phyloP scores from a whole-genome alignment of 2,888 invertebrate genomes.

The Incurvaria masculella region DNA sequence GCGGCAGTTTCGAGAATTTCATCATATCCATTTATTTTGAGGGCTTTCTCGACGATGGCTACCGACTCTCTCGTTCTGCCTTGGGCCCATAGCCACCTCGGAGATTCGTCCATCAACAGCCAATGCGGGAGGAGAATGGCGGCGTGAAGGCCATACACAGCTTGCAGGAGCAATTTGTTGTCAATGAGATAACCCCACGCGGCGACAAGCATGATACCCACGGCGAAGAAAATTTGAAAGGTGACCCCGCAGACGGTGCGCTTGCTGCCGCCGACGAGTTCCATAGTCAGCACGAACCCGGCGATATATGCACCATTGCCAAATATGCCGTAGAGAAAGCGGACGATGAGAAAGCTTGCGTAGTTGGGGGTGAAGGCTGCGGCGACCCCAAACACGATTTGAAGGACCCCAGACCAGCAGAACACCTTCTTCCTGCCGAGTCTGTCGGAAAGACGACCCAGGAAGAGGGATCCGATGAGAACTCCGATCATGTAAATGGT shows the following conservation, averaged over 20 bases:
- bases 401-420: conserved; percentile 70
- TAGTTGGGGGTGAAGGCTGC: conserved; percentile 76
- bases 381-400: conserved; percentile 65
- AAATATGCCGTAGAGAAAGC: conserved; percentile 76
- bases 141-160: conserved; percentile 74
- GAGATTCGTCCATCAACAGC: conserved; percentile 86
- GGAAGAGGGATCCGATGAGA: conserved; percentile 71
- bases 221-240: conserved; percentile 76
- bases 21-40: conserved; percentile 65
- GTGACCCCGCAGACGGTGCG: conserved; percentile 78
- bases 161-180: conserved; percentile 70
- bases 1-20: conserved; percentile 62
- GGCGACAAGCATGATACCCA: conserved; percentile 77
- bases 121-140: conserved; percentile 71
- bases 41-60: conserved; percentile 68
- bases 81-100: conserved; percentile 85
- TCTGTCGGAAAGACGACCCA: conserved; percentile 78
- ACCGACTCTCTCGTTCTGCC: conserved; percentile 72
- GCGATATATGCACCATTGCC: conserved; percentile 75
- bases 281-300: conserved; percentile 74
- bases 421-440: conserved; percentile 78
- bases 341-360: conserved; percentile 62
- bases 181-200: conserved; percentile 78
- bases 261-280: conserved; percentile 75
- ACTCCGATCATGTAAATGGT: conserved; percentile 82